These are phyloP conservation scores for Pangasius mekongensis DNA, from an alignment of 2,797 vertebrate species.

Conservation along the genomic window DNA sequence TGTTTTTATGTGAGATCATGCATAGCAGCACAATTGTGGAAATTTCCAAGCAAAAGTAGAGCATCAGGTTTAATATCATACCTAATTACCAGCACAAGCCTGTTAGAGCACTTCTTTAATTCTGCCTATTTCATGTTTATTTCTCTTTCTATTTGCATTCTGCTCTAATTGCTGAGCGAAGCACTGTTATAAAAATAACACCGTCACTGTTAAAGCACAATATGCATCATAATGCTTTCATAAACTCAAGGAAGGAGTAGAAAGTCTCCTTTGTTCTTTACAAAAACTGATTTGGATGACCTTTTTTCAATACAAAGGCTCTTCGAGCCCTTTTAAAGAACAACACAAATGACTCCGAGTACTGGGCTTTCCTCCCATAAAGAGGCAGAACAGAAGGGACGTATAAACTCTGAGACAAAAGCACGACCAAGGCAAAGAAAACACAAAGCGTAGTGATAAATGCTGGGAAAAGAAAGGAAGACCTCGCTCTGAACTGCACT, in stretches of 20 bases:
- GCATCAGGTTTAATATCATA: background rate
- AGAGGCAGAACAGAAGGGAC: background rate
- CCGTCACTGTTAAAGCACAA: background rate
- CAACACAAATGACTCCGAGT: constrained; percentile 1
- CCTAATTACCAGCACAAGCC: background rate
- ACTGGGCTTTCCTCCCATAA: background rate
- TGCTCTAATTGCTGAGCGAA: background rate
- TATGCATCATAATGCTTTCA: background rate
- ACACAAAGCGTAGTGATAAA: background rate
- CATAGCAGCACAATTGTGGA: background rate
- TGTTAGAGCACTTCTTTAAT: background rate
- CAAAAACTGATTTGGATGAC: background rate
- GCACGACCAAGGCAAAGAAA: constrained; percentile 13
- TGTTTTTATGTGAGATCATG: background rate
- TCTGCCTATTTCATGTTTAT: background rate
- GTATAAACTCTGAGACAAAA: constrained; percentile 15
- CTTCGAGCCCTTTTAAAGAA: constrained; percentile 1
- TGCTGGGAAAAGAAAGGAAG: constrained; percentile 2
- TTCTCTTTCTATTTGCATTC: background rate
- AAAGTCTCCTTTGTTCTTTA: constrained; percentile 4
- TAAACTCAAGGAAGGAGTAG: background rate
- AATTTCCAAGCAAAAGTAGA: background rate
- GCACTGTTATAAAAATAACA: background rate
- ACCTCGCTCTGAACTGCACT: background rate
- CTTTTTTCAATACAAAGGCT: background rate